Conservation (phyloP, 1,140 invertebrate species). For the Lordiphosa collinella region DNA sequence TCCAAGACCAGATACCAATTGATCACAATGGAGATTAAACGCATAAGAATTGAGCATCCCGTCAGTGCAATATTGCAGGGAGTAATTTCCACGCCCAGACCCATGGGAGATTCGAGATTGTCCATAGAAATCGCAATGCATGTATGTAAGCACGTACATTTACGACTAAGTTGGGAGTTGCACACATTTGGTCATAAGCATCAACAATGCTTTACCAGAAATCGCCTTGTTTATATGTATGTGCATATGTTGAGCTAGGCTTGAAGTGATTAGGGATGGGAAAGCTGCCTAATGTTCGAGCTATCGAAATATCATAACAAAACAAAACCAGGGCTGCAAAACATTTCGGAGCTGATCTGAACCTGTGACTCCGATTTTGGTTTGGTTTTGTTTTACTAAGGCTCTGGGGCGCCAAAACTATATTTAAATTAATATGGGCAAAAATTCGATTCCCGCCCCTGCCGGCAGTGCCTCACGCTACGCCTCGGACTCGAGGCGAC, state of each 20-base stretch:
- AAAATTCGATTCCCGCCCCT: too few species aligned
- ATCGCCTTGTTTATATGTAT: neutral
- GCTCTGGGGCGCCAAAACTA: too few species aligned
- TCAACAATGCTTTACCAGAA: neutral
- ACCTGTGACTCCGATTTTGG: too few species aligned
- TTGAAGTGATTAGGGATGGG: neutral
- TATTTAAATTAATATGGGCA: too few species aligned
- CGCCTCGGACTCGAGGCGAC: too few species aligned
- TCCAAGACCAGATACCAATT: conserved; percentile 46
- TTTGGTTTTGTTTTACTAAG: too few species aligned
- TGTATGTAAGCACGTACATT: too few species aligned
- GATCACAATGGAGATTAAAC: conserved; percentile 41
- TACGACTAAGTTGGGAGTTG: neutral
- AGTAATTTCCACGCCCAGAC: conserved; percentile 22
- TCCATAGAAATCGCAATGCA: conserved; percentile 1
- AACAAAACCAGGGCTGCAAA: too few species aligned
- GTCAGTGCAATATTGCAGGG: conserved; percentile 22
- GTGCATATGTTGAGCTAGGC: conserved; percentile 1
- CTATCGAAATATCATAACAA: too few species aligned
- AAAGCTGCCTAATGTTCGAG: too few species aligned
- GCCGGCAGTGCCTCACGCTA: too few species aligned
- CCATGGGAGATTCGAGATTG: neutral
- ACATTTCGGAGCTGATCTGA: too few species aligned
- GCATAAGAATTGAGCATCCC: conserved; percentile 28
- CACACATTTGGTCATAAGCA: neutral